Base-by-base conservation (phyloP, 2,888 invertebrate species). In the Invenusta paracnida region DNA sequence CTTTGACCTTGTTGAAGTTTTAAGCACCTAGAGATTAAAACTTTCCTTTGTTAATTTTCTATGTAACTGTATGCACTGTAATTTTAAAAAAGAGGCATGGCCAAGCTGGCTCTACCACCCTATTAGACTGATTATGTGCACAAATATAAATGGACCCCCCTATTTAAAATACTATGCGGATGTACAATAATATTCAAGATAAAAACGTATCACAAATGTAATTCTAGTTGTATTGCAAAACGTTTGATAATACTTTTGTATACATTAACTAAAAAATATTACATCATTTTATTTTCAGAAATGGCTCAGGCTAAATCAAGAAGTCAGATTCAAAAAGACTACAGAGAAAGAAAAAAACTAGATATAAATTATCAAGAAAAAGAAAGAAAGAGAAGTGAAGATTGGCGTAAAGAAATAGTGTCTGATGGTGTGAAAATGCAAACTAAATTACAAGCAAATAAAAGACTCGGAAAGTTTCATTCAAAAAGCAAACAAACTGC, bases 281-380 rank as follows among this genome's bases (percentile, higher is more conserved):
- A 73, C 73, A 73, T n/a, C n/a, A n/a, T 23, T 73, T 73, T 23
- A 5, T 5, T 73, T 73, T 73, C 25, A 73, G 73, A 73, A 73
- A 73, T 73, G 73, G 48, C 48, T 48, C 17, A n/a, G n/a, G n/a
- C 48, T 11, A 48, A 48, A 48, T 48, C 48, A 48, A 48, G 48
- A 48, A 5, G 17, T 48, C 48, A 48, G 17, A 48, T 73, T 73
- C 25, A 73, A 73, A 73, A 23, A 73, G 27, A 73, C 27, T 73
- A 73, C 73, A n/a, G 73, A 73, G 27, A 73, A 73, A 73, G 17
- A 73, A 73, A n/a, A 48, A 73, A 73, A 73, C 27, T 23, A 73
- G 73, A 73, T 73, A 23, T 48, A 48, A 48, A 48, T 17, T 48
- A 48, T 17, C 48, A 48, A 48, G 48, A 48, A 48, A 48, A 48